These are phyloP conservation scores for Pterophyllum scalare DNA, from an alignment of 2,113 vertebrate genomes.

Conservation along the genomic window DNA sequence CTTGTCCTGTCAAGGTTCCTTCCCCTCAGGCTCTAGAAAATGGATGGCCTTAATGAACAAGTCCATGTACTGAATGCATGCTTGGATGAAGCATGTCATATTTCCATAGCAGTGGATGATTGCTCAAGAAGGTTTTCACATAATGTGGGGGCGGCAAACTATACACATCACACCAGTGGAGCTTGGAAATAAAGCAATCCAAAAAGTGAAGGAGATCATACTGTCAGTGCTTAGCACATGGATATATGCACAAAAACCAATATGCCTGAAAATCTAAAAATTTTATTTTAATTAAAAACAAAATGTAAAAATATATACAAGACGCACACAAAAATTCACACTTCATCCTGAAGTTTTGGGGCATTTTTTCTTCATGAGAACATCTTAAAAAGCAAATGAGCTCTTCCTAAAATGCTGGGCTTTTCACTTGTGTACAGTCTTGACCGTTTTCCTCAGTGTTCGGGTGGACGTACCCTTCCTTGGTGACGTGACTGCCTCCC, in stretches of 20 bases:
- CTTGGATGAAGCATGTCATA: constrained; percentile 2
- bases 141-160: too few species aligned
- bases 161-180: not conserved
- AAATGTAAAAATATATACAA: not conserved
- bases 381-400: not conserved
- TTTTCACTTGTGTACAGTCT: constrained; percentile 41
- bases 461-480: constrained; percentile 61
- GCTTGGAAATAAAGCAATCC: fast-evolving
- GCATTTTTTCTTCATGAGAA: fast-evolving
- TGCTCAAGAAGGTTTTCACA: not conserved
- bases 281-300: not conserved
- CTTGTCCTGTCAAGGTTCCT: not conserved
- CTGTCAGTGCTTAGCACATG: too few species aligned
- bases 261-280: not conserved
- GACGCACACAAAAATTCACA: not conserved
- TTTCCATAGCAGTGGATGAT: constrained; percentile 9
- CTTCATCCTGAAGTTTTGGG: not conserved
- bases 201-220: fast-evolving
- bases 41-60: constrained; percentile 45
- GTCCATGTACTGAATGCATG: constrained; percentile 11
- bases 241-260: too few species aligned
- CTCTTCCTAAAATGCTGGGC: not conserved
- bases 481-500: constrained; percentile 80
- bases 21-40: constrained; percentile 50
- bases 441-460: constrained; percentile 61